Evolutionary conservation across 2,113 vertebrate genomes (phyloP).

Genomic region (Centropus bengalensis): DNA sequence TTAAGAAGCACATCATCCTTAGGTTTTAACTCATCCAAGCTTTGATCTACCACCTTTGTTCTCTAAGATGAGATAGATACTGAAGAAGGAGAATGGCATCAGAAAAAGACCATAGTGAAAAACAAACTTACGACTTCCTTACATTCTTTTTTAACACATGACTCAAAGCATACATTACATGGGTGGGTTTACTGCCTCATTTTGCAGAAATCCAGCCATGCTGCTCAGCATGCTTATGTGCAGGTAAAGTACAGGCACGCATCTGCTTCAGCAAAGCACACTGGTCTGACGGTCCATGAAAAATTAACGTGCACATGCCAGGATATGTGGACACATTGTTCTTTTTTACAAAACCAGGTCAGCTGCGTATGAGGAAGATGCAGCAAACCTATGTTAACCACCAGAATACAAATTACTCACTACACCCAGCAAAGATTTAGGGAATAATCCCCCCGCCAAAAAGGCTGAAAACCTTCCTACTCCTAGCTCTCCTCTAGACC

Average conservation of each 20-base stretch:
- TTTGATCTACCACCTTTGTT: slow-evolving; percentile 47
- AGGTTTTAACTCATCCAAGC: slow-evolving; percentile 13
- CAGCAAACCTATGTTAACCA: neutral
- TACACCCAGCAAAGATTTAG: neutral
- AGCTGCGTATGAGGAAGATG: neutral
- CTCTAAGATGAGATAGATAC: slow-evolving; percentile 2
- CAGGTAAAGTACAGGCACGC: neutral
- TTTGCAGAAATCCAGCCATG: neutral
- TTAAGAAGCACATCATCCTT: neutral
- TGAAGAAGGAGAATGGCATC: neutral
- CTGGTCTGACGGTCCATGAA: neutral
- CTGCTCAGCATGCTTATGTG: neutral
- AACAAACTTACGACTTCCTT: slow-evolving; percentile 11
- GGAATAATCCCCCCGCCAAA: neutral
- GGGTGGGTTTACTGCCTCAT: neutral
- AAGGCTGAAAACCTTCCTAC: neutral
- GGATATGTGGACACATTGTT: neutral
- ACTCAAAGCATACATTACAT: neutral
- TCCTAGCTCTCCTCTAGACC: neutral
- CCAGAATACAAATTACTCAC: neutral
- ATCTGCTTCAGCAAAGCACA: neutral
- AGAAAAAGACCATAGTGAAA: slow-evolving; percentile 18
- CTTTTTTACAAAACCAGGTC: neutral
- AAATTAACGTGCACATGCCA: neutral
- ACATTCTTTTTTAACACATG: neutral